Evolutionary conservation across 2,797 vertebrate genomes (phyloP), one percentile per base, ranked within the genome.

Genomic region (Brotula barbata): DNA sequence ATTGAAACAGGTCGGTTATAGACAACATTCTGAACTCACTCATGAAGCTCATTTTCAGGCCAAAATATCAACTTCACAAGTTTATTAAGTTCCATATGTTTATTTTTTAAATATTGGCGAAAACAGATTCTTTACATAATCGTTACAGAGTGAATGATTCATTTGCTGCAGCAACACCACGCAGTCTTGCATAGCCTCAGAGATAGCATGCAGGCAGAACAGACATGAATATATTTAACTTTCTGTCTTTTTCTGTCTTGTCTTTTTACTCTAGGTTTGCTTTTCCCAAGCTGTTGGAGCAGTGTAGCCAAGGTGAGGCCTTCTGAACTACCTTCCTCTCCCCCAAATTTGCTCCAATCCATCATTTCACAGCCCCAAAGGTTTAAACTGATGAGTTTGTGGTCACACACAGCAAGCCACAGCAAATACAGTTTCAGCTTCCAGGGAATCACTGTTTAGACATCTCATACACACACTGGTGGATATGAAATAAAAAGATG

Each of bases 211-310:
- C 13, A 39, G 12, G n/a, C 37, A 15, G 37, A n/a, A n/a, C n/a
- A n/a, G n/a, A n/a, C n/a, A n/a, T n/a, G n/a, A n/a, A 39, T 39
- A 39, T 55, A 10, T 44, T 5, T 31, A 56, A 54, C 66, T 40
- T 43, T 3, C 6, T 0, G 1, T 20, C 1, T 42, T 23, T 1
- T 28, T 33, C 34, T 51, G 17, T 73, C 12, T 58, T 16, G 47
- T 47, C 22, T 73, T 34, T 73, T 23, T 25, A 13, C 64, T 62
- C 31, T 11, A 99, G 97, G 81, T 93, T 95, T 75, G 89, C 93
- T 39, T 98, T 99, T 46, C 97, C 97, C 13, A 99, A 98, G 77
- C 92, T 96, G 73, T 81, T 99, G 90, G 97, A 99, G 84, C 97
- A 99, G 76, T 98, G 95, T 80, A 95, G 94, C 16, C 95, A 97